Base-by-base conservation (phyloP, 2,888 invertebrate genomes). In the Dicyrtoma fusca region DNA sequence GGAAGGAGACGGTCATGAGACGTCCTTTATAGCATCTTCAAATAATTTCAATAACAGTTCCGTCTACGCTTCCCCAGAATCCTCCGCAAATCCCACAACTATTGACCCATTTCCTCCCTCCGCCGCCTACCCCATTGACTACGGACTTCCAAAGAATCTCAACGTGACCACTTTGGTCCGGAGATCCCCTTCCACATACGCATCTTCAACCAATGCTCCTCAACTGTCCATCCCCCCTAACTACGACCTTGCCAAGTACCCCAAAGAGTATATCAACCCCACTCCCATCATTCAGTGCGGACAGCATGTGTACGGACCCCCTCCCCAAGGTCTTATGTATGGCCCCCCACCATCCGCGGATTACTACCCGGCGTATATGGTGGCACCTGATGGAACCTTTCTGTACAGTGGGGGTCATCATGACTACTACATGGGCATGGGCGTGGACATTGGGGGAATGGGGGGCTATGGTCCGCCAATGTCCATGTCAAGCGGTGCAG, bases 161-260 rank as follows among this genome's bases (percentile, higher is more conserved):
- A 75, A 72, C 47, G 71, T 74, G 44, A 70, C 75, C 57, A 75
- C 79, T 42, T 72, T 75, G 25, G 74, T 70, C 14, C 76, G 92
- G 90, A n/a, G 90, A 90, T 82, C 92, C 92, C 8, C 86, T 91
- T 83, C 91, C 90, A 81, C 91, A 91, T 21, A 84, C 91, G 34
- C 34, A 34, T 34, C 57, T 91, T 91, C 0, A 91, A 90, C 82
- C 57, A 17, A 57, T 14, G 5, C 19, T 21, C 34, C 34, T 8
- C 34, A 34, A 34, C 34, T 62, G 21, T 69, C 64, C 66, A 71
- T 80, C 8, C 80, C 80, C 4, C 64, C 75, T 17, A 76, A 76
- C 49, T 80, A 80, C 69, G 79, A 79, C 66, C 76, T 81, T 53
- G 80, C 79, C 64, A 80, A 80, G 51, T 79, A 80, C 57, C 81